Evolutionary conservation across 2,888 invertebrate genomes (phyloP), one percentile per base, ranked within the genome.

Genomic region (Hipparchia sbordonii): DNA sequence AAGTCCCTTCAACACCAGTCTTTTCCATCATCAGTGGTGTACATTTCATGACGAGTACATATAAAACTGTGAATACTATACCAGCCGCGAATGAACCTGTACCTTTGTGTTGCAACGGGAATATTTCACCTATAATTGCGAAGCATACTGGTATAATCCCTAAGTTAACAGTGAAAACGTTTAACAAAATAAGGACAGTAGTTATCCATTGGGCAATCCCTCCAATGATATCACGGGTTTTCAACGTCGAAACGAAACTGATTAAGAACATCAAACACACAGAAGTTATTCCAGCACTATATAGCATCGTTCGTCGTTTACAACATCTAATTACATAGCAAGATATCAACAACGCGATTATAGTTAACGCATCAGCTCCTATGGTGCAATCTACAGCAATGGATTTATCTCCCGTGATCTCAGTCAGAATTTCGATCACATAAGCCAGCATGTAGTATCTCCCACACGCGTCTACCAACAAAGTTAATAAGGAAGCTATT

Each of bases 91-190:
- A 81, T 5, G 79, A 78, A 23, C 83, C 85, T 9, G 77, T 61
- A 1, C 85, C 85, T 72, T 82, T 87, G 51, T 82, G 77, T 57
- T 85, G 83, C 48, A 88, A 76, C 10, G 87, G 86, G 74, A 86
- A 83, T 60, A 87, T 77, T 80, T 88, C 88, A 0, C 82, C 62
- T 7, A 72, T 70, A 23, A 75, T 67, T 7, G 75, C 71, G 60
- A 75, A 75, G 67, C 70, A 67, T 13, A 57, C 52, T 23, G 75
- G 75, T 60, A 75, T 63, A 45, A 75, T 69, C 0, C 72, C 72
- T 52, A 62, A 62, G 10, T 72, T 72, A 48, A 67, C 72, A 10
- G 62, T 39, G 12, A 72, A 72, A 57, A 72, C 48, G 33, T 67
- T 72, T 13, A 48, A 12, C 10, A 72, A 48, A 48, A 72, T 72